Evolutionary conservation across 1,140 invertebrate genomes (phyloP).

Genomic region (Armadillidium nasatum): DNA sequence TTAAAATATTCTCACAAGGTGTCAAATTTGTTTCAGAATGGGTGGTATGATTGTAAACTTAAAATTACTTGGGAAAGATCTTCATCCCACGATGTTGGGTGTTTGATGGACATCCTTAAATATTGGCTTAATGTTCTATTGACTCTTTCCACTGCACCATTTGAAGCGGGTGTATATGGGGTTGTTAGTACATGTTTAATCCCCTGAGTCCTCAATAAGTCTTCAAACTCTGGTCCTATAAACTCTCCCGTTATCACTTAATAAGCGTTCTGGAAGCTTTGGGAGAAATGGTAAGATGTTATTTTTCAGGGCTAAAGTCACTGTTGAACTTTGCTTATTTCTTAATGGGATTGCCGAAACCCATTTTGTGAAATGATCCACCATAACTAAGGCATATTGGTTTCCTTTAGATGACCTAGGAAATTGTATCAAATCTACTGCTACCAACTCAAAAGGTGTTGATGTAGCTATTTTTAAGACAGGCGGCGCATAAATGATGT

Average conservation of each 20-base stretch:
- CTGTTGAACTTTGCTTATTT: background rate
- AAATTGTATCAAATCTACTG: background rate
- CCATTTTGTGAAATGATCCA: slow-evolving; percentile 20
- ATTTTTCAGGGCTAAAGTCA: background rate
- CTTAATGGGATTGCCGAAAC: background rate
- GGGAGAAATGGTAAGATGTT: background rate
- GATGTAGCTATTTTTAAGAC: background rate
- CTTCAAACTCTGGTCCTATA: too few species aligned
- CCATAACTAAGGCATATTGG: background rate
- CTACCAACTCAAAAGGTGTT: background rate
- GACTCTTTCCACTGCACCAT: too few species aligned
- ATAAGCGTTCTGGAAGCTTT: background rate
- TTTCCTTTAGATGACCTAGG: background rate
- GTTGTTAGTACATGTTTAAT: too few species aligned
- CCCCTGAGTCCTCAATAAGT: too few species aligned
- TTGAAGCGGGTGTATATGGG: too few species aligned
- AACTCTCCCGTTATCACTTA: slow-evolving; percentile 12
- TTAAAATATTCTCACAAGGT: too few species aligned
- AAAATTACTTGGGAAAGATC: too few species aligned
- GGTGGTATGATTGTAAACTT: too few species aligned
- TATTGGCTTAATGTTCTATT: too few species aligned
- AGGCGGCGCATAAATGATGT: background rate
- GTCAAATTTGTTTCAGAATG: too few species aligned
- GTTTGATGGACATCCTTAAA: too few species aligned
- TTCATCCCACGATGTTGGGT: too few species aligned